Percentiles rank a stretch among this genome's conserved stretches.
Conservation (phyloP, 2,888 invertebrate genomes). For the Campoplex capitator region DNA sequence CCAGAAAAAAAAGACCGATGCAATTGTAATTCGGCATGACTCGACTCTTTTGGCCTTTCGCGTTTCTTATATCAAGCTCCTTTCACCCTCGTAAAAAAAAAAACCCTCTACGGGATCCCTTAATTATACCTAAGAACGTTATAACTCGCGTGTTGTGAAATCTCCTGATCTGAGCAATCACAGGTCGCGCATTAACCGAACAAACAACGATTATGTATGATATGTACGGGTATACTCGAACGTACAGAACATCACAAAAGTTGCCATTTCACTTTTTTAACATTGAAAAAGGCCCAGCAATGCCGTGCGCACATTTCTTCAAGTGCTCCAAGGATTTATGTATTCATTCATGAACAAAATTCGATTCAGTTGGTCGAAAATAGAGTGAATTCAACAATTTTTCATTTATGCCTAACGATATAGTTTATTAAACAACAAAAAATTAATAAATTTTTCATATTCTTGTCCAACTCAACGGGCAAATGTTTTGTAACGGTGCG, state of each 20-base stretch:
- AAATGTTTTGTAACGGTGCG: neutral
- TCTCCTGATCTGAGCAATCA: neutral
- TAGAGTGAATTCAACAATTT: too few species aligned
- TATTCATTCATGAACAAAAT: too few species aligned
- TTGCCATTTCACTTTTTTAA: neutral
- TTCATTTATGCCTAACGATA: too few species aligned
- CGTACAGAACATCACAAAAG: neutral
- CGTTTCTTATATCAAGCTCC: neutral
- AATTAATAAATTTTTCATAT: too few species aligned
- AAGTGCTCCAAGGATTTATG: neutral
- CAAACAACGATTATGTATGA: conserved; percentile 22
- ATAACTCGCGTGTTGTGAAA: neutral
- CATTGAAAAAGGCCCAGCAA: neutral
- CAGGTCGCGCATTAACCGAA: conserved; percentile 38
- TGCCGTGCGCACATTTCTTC: too few species aligned
- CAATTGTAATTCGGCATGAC: neutral
- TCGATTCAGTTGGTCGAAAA: too few species aligned
- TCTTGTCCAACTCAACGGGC: too few species aligned
- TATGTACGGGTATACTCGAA: neutral
- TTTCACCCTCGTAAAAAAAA: neutral
- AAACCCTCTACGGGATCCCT: neutral
- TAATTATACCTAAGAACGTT: conserved; percentile 5
- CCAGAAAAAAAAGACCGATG: neutral
- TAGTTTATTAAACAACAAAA: too few species aligned
- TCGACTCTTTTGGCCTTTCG: neutral